Percentiles rank a stretch among this genome's conserved stretches.
phyloP scores from a whole-genome alignment of 2,888 invertebrate species.

The Tridacna crocea region DNA sequence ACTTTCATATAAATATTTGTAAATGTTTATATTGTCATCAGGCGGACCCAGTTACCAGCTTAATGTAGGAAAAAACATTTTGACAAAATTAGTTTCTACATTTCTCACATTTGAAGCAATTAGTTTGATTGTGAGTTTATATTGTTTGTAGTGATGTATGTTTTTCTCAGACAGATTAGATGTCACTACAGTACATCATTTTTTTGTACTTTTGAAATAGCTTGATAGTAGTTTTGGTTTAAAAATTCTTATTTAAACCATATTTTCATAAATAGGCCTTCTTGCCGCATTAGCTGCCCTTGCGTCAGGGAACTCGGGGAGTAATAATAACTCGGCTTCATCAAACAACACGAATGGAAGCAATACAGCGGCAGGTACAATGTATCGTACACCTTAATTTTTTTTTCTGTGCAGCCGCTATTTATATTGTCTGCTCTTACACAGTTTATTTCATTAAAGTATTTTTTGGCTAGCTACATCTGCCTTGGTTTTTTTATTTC shows the following conservation, averaged over 20 bases:
- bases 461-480: constrained; percentile 55
- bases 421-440: constrained; percentile 64
- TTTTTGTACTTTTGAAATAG: neutral
- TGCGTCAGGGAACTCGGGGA: constrained; percentile 64
- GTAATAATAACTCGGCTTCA: constrained; percentile 65
- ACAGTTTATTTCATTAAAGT: constrained; percentile 10
- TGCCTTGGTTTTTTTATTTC: constrained; percentile 41
- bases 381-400: constrained; percentile 45
- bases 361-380: constrained; percentile 62
- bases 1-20: too few species aligned
- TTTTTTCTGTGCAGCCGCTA: constrained; percentile 58
- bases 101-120: too few species aligned
- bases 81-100: too few species aligned
- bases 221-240: constrained; percentile 2
- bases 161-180: neutral
- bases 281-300: constrained; percentile 75
- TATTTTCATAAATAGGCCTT: constrained; percentile 68
- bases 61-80: too few species aligned
- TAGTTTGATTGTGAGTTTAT: too few species aligned
- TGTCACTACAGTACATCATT: neutral
- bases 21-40: too few species aligned
- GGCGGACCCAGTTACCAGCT: too few species aligned
- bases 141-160: neutral
- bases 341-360: constrained; percentile 62
- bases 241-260: constrained; percentile 12